A percentile compares a stretch with the other conserved stretches of the same genome.
These are phyloP conservation scores for Harmothoe impar DNA, from an alignment of 2,888 invertebrate genomes.

Conservation along the genomic window DNA sequence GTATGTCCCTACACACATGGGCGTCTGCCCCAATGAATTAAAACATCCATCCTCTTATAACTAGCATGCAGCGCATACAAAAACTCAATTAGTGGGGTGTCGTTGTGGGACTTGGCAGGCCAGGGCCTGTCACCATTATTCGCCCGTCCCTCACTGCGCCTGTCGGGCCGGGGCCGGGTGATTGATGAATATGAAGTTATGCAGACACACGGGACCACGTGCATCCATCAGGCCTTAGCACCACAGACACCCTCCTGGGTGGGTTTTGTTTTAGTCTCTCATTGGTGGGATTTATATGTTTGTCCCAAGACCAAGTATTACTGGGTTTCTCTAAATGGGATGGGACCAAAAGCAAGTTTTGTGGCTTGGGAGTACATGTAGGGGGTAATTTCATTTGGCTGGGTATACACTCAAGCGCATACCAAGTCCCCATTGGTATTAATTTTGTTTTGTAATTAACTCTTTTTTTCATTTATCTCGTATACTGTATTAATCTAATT, in stretches of 20 bases:
- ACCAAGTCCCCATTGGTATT: too few relatives aligned
- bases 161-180: background rate
- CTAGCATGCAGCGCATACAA: background rate
- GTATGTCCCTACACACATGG: constrained; percentile 11
- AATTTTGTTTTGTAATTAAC: too few relatives aligned
- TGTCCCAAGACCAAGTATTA: background rate
- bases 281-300: background rate
- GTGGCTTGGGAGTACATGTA: too few relatives aligned
- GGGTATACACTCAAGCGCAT: too few relatives aligned
- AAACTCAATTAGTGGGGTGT: constrained; percentile 23
- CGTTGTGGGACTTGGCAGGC: background rate
- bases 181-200: constrained; percentile 39
- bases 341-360: background rate
- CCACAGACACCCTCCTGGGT: background rate
- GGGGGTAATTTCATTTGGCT: too few relatives aligned
- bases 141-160: background rate
- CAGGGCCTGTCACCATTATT: constrained; percentile 17
- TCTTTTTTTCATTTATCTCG: too few relatives aligned
- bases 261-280: background rate
- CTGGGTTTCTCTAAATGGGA: background rate
- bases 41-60: constrained; percentile 7
- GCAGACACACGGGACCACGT: background rate
- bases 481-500: too few relatives aligned
- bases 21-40: constrained; percentile 7
- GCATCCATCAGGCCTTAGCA: background rate